phyloP scores from a whole-genome alignment of 1,140 invertebrate species.

The Sycophila sp. region DNA sequence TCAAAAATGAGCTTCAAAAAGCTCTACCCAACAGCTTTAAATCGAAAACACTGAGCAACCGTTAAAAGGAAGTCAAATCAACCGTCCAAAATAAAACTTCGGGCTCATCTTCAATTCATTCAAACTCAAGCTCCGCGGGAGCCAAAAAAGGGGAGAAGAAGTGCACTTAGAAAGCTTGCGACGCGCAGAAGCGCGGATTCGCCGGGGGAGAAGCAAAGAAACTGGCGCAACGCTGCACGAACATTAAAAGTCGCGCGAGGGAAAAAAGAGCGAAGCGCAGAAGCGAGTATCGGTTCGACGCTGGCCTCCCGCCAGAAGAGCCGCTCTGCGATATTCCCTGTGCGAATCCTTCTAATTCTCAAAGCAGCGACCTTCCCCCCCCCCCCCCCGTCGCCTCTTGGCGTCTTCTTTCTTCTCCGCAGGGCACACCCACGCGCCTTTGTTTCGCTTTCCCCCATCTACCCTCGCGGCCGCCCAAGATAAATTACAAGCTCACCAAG shows the following conservation, averaged over 20 bases:
- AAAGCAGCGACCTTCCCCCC: background rate
- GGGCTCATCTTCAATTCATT: too few species aligned
- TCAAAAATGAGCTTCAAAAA: too few species aligned
- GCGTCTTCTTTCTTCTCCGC: background rate
- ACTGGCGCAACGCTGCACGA: background rate
- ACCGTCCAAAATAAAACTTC: too few species aligned
- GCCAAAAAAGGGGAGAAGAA: too few species aligned
- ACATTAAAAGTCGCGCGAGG: too few species aligned
- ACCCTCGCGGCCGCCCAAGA: background rate
- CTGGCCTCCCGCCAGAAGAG: constrained; percentile 45
- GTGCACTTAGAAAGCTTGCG: too few species aligned
- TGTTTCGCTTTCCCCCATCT: background rate
- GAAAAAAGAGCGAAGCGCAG: background rate
- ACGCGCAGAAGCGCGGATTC: too few species aligned
- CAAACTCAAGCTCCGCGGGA: too few species aligned
- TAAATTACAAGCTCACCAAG: background rate
- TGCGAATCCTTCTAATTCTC: constrained; percentile 48
- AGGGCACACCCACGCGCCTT: background rate
- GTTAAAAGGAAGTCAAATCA: too few species aligned
- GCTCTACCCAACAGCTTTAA: too few species aligned
- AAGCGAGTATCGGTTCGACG: constrained; percentile 19
- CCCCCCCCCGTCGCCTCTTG: background rate
- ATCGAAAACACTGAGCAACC: too few species aligned
- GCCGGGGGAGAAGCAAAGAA: too few species aligned
- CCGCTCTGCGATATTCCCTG: constrained; percentile 21